phyloP scores from a whole-genome alignment of 2,113 vertebrate species.

The Vombatus ursinus region DNA sequence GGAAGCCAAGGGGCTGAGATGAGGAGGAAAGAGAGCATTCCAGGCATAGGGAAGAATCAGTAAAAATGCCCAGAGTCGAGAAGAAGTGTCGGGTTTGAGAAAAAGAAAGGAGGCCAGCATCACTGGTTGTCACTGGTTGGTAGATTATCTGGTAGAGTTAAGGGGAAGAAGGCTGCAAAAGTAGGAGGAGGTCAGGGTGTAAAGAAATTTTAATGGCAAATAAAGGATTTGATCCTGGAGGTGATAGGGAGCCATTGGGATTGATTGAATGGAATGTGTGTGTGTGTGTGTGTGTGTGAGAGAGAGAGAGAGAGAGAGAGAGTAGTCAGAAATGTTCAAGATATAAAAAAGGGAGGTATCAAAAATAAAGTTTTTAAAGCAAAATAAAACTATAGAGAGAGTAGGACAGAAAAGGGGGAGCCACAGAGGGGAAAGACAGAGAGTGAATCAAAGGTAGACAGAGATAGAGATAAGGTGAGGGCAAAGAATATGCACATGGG shows the following conservation, averaged over 20 bases:
- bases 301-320: no score
- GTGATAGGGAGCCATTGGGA: neutral
- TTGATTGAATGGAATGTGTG: no score
- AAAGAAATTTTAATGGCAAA: neutral
- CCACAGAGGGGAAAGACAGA: no score
- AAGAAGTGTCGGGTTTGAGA: neutral
- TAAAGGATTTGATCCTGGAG: neutral
- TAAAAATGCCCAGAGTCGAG: neutral
- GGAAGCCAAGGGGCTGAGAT: neutral
- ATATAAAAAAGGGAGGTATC: neutral
- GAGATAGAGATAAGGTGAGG: neutral
- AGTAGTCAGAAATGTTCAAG: no score
- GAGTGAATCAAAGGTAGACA: neutral
- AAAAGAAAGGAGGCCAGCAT: neutral
- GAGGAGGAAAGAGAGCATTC: neutral
- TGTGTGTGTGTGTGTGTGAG: no score
- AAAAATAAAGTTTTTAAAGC: neutral
- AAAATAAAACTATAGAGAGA: neutral
- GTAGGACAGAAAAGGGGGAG: neutral
- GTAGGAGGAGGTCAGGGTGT: neutral
- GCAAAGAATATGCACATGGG: neutral
- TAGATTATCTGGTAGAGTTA: neutral
- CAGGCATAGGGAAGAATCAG: neutral
- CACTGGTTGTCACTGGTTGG: neutral
- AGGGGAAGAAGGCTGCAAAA: neutral